Base-by-base conservation (phyloP, 2,888 invertebrate species). In the Idaea aversata region DNA sequence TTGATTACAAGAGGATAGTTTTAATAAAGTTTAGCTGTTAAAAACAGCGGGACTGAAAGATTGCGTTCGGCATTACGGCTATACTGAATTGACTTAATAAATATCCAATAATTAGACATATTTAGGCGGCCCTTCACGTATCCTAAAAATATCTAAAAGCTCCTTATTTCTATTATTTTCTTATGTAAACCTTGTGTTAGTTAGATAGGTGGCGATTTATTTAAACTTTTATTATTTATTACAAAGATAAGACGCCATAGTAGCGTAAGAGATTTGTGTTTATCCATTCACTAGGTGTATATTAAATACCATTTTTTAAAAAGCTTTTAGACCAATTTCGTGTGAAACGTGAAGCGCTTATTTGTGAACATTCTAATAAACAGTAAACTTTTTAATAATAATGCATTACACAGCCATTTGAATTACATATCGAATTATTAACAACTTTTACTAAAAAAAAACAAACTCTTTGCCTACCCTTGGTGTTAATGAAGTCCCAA, bases 31-130 rank as follows among this genome's bases (percentile, higher is more conserved):
- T 78, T 75, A 72, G 73, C 78, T 68, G 73, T 47, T 69, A 67
- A 72, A 72, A 74, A 71, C 78, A 77, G 78, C 78, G 80, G 78
- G 80, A 70, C 72, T 65, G 70, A 74, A 72, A 72, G 73, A 72
- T 70, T 63, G 74, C 74, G 72, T 72, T 72, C 71, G 71, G 59
- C 69, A 65, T 63, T 58, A 63, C 57, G 35, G 65, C 67, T 65
- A 47, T 10, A 47, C 13, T 47, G 13, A 47, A 47, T 47, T 13
- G 3, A 4, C 13, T 4, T 47, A 47, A 5, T 47, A 47, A 47
- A 36, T 4, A 4, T 10, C 36, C 36, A 36, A 36, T 36, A 36
- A 36, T 5, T 36, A 7, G 10, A 36, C 36, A 36, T 36, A 36
- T 5, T 36, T 36, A 36, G 47, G 13, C 7, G 7, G 10, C 47